Percentiles rank a stretch among this genome's conserved stretches.
Conservation (phyloP, 1,140 invertebrate genomes). For the Dendroctonus ponderosae region DNA sequence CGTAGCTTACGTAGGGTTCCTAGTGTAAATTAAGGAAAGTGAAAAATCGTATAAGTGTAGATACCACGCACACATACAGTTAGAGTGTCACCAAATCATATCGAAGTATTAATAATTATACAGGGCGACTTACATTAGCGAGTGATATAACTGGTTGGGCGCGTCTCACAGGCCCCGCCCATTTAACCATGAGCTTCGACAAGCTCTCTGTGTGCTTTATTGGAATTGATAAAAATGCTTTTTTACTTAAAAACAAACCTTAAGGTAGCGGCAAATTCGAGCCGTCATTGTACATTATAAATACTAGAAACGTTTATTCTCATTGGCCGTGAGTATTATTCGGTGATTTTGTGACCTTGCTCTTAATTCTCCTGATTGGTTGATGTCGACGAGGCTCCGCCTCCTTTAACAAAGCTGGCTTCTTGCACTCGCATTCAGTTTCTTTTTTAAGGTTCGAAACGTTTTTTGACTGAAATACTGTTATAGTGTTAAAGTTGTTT, state of each 20-base stretch:
- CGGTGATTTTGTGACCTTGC: too few relatives aligned
- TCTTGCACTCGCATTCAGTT: too few relatives aligned
- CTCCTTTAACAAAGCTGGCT: too few relatives aligned
- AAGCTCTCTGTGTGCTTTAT: constrained; percentile 42
- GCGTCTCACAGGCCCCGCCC: not conserved
- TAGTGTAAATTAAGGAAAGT: constrained; percentile 42
- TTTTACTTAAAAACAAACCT: constrained; percentile 44
- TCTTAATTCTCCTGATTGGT: too few relatives aligned
- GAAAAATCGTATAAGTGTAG: constrained; percentile 38
- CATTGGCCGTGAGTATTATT: too few relatives aligned
- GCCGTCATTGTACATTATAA: constrained; percentile 39
- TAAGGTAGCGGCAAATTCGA: constrained; percentile 1
- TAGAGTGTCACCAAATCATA: constrained; percentile 45
- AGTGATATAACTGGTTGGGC: constrained; percentile 22
- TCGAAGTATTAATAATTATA: constrained; percentile 41
- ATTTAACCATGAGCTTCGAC: constrained; percentile 19
- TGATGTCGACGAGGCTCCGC: too few relatives aligned
- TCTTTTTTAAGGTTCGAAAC: too few relatives aligned
- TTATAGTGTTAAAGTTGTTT: too few relatives aligned
- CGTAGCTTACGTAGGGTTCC: constrained; percentile 23
- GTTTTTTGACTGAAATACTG: too few relatives aligned
- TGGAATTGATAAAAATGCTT: constrained; percentile 48
- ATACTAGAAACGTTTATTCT: constrained; percentile 4
- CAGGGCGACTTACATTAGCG: constrained; percentile 34
- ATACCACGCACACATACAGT: constrained; percentile 43